Base-by-base conservation (phyloP, 2,797 vertebrate species). In the Gymnothorax reevesii region DNA sequence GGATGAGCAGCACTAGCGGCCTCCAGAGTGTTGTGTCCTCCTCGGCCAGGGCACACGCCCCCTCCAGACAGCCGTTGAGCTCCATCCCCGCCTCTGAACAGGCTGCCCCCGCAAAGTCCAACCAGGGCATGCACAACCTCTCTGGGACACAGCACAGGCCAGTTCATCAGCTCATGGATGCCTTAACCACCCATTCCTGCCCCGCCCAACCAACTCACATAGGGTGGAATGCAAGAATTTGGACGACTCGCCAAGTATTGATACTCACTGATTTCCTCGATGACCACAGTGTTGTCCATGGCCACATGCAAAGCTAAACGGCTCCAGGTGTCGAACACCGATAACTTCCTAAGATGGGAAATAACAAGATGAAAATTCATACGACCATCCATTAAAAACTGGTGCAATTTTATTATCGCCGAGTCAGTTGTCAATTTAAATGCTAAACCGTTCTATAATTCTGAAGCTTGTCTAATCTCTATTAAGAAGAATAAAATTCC, bases 221-320 rank as follows among this genome's bases (percentile, higher is more conserved):
- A 15, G 42, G n/a, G 20, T n/a, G 42, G 17, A 12, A 55, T 9
- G 25, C 49, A 75, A 7, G 73, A 49, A 13, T 20, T 49, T 42
- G 73, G 27, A 71, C 27, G 5, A 49, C 12, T 75, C 12, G 2
- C 9, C 22, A 20, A 79, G 3, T 55, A 22, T 54, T 22, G n/a
- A 54, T 17, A 98, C 98, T 98, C 93, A 99, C 98, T 95, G 93
- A 99, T 99, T 88, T 99, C 98, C 90, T 98, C 97, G 91, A 98
- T 99, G 93, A 99, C 97, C 91, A 99, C 99, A 0, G 98, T 99
- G 95, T 99, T 99, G 94, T 99, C 99, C 99, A 99, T 99, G 0
- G 99, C 99, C 93, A 99, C 96, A 25, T 99, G 99, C 3, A 99
- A 97, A 3, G 98, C 98, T 93, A 99, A 88, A 25, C 96, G 96